Evolutionary conservation across 2,888 invertebrate genomes (phyloP).

Genomic region (Ectemnius cavifrons): DNA sequence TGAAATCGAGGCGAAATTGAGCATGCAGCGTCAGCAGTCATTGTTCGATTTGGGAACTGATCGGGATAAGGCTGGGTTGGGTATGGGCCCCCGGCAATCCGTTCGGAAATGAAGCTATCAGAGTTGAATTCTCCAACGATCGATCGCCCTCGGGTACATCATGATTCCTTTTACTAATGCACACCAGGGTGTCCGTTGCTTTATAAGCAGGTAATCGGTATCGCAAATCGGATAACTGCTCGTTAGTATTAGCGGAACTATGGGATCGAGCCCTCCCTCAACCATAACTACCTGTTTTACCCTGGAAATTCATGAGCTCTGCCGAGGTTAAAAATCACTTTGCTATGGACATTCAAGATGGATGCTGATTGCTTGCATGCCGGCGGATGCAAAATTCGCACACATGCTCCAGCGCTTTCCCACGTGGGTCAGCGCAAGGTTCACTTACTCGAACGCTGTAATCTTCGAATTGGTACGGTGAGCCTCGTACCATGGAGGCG

Average conservation of each 20-base stretch:
- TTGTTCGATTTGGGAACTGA: constrained; percentile 68
- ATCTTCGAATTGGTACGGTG: constrained; percentile 30
- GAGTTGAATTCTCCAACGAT: constrained; percentile 45
- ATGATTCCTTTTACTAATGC: too few relatives aligned
- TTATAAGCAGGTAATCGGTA: too few relatives aligned
- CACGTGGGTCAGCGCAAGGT: constrained; percentile 3
- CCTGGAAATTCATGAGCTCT: neutral
- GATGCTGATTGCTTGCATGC: constrained; percentile 21
- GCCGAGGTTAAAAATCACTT: neutral
- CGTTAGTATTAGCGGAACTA: too few relatives aligned
- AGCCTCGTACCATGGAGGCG: constrained; percentile 10
- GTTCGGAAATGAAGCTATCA: constrained; percentile 74
- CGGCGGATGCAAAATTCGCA: constrained; percentile 22
- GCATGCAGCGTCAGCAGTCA: constrained; percentile 52
- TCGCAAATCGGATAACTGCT: too few relatives aligned
- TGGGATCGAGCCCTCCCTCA: too few relatives aligned
- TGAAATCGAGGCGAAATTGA: constrained; percentile 20
- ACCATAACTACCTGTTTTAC: constrained; percentile 1
- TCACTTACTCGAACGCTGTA: constrained; percentile 14
- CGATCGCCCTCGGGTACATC: too few relatives aligned
- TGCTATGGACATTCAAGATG: neutral
- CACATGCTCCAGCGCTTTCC: constrained; percentile 16
- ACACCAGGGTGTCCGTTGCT: too few relatives aligned
- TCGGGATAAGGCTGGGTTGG: constrained; percentile 69
- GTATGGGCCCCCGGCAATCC: constrained; percentile 66